Conservation (phyloP, 2,113 vertebrate species). For the Calyptommatus sinebrachiatus region DNA sequence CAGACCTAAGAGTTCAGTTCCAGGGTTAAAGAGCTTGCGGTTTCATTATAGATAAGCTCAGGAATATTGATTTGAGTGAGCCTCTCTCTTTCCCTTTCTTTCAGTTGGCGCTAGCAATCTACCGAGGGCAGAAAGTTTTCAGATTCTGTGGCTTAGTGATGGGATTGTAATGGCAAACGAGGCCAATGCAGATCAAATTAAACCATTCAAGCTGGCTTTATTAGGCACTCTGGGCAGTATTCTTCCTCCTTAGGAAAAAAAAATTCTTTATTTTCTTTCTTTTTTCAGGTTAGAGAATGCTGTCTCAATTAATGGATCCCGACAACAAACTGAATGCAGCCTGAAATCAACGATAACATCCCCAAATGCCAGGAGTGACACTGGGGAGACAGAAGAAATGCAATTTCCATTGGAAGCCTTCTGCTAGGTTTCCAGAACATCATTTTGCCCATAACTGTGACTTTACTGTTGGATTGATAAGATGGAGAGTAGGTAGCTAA, state of each 20-base stretch:
- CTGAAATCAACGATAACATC: neutral
- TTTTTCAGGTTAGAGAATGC: neutral
- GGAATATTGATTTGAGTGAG: slow-evolving; percentile 52
- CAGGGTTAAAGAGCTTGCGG: slow-evolving; percentile 51
- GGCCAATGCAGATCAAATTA: neutral
- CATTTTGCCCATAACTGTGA: too few species aligned
- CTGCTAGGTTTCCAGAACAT: too few species aligned
- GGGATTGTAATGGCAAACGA: slow-evolving; percentile 20
- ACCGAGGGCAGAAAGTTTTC: slow-evolving; percentile 24
- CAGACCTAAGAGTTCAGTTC: slow-evolving; percentile 33
- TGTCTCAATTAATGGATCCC: neutral
- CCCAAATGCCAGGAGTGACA: too few species aligned
- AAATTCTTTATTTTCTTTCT: neutral
- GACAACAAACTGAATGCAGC: neutral
- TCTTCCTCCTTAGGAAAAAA: neutral
- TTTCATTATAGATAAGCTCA: slow-evolving; percentile 57
- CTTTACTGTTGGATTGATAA: too few species aligned
- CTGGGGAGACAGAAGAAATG: too few species aligned
- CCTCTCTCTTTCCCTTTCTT: slow-evolving; percentile 16
- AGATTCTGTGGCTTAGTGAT: neutral
- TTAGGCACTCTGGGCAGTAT: neutral
- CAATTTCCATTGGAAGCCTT: too few species aligned
- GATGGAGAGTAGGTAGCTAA: too few species aligned
- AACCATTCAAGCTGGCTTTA: neutral
- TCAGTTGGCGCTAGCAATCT: slow-evolving; percentile 12